A percentile compares a stretch with the other conserved stretches of the same genome.
Conservation (phyloP, 2,113 vertebrate genomes). For the Fregetta grallaria region DNA sequence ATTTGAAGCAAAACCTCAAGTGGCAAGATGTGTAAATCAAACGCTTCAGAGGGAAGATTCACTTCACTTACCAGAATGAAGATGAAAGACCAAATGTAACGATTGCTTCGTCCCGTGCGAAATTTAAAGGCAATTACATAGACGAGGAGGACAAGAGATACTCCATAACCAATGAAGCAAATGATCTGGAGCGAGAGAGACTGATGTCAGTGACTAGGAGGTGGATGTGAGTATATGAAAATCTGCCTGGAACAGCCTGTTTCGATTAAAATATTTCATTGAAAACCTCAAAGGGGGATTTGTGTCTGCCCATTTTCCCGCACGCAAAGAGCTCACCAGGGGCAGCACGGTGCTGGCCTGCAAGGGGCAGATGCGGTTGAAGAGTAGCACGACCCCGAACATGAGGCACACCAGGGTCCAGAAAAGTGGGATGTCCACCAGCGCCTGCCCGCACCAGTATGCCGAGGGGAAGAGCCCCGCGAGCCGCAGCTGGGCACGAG, state of each 20-base stretch:
- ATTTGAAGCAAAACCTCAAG: not conserved
- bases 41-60: not conserved
- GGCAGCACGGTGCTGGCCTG: accelerated
- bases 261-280: not conserved
- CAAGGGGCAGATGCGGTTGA: not conserved
- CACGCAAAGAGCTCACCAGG: not conserved
- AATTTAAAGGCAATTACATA: slow-evolving; percentile 83
- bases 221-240: accelerated
- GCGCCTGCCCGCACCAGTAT: slow-evolving; percentile 89
- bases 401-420: slow-evolving; percentile 78
- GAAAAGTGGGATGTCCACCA: slow-evolving; percentile 83
- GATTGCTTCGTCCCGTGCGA: slow-evolving; percentile 76
- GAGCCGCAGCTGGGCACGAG: slow-evolving; percentile 79
- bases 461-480: slow-evolving; percentile 87
- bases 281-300: not conserved
- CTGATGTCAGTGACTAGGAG: not conserved
- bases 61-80: slow-evolving; percentile 81
- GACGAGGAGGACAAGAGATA: slow-evolving; percentile 78
- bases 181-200: slow-evolving; percentile 63
- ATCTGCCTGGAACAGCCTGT: not conserved
- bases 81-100: slow-evolving; percentile 80
- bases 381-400: slow-evolving; percentile 30
- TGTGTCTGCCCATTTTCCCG: accelerated
- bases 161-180: slow-evolving; percentile 76
- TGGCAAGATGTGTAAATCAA: not conserved